Evolutionary conservation across 2,888 invertebrate species (phyloP).

Genomic region (Chesias legatella): DNA sequence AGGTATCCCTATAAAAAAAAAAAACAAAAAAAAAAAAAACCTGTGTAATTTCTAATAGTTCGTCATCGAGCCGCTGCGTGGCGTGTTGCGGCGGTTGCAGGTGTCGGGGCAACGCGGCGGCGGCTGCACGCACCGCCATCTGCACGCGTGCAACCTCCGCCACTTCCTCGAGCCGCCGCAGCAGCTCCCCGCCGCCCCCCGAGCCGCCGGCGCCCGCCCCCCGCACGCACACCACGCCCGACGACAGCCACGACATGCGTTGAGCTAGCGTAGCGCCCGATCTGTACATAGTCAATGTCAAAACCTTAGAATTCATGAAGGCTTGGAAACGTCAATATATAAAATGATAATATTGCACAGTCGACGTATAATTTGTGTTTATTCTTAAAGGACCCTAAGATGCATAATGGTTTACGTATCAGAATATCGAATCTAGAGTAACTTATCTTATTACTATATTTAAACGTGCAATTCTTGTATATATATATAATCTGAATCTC

Average conservation of each 20-base stretch:
- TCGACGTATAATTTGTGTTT: too few species aligned
- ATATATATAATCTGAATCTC: too few species aligned
- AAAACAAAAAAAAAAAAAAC: too few species aligned
- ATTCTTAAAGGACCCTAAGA: too few species aligned
- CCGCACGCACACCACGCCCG: constrained; percentile 97
- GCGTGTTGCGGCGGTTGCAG: constrained; percentile 84
- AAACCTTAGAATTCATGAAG: too few species aligned
- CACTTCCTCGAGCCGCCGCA: constrained; percentile 95
- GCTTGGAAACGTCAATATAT: too few species aligned
- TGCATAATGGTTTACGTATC: too few species aligned
- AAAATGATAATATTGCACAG: too few species aligned
- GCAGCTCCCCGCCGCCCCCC: constrained; percentile 85
- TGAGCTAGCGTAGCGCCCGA: constrained; percentile 87
- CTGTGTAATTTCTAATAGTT: constrained; percentile 92
- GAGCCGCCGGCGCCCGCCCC: constrained; percentile 85
- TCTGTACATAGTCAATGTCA: constrained; percentile 57
- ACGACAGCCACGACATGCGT: constrained; percentile 93
- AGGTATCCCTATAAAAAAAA: too few species aligned
- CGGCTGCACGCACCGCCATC: constrained; percentile 81
- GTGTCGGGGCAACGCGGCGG: constrained; percentile 61
- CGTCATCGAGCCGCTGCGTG: constrained; percentile 87
- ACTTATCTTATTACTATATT: too few species aligned
- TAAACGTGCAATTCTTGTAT: too few species aligned
- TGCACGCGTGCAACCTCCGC: constrained; percentile 95
- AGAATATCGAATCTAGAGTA: too few species aligned